A percentile compares a stretch with the other conserved stretches of the same genome.
phyloP scores from a whole-genome alignment of 2,113 vertebrate genomes.

The Thamnaconus septentrionalis region DNA sequence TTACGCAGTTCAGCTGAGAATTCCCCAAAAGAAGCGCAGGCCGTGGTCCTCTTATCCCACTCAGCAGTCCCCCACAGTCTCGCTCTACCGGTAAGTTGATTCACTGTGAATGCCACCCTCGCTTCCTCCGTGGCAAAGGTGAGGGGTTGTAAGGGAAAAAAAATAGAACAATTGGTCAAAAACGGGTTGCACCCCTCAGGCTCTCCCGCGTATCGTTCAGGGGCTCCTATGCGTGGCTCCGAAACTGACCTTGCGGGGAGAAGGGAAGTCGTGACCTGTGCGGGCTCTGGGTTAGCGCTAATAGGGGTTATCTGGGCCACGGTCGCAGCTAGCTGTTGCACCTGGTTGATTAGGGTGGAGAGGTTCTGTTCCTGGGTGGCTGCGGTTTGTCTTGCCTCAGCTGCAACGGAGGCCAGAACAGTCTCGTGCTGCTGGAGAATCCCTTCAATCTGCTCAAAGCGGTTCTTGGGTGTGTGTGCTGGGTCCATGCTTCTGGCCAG shows the following conservation, averaged over 20 bases:
- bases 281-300: too few relatives aligned
- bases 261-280: background rate
- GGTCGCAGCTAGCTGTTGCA: too few relatives aligned
- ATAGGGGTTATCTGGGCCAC: too few relatives aligned
- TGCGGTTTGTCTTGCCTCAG: too few relatives aligned
- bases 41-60: background rate
- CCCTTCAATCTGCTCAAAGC: too few relatives aligned
- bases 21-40: background rate
- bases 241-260: too few relatives aligned
- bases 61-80: slow-evolving; percentile 1
- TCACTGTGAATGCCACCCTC: background rate
- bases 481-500: too few relatives aligned
- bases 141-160: background rate
- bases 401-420: too few relatives aligned
- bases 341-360: too few relatives aligned
- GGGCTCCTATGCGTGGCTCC: background rate
- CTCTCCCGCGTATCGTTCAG: background rate
- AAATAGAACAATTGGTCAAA: background rate
- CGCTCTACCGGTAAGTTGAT: background rate
- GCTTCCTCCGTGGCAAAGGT: background rate
- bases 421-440: too few relatives aligned
- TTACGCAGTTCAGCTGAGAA: background rate
- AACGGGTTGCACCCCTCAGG: background rate
- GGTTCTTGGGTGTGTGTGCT: too few relatives aligned
- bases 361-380: too few relatives aligned